Base-by-base conservation (phyloP, 2,113 vertebrate genomes). In the Apodemus sylvaticus region DNA sequence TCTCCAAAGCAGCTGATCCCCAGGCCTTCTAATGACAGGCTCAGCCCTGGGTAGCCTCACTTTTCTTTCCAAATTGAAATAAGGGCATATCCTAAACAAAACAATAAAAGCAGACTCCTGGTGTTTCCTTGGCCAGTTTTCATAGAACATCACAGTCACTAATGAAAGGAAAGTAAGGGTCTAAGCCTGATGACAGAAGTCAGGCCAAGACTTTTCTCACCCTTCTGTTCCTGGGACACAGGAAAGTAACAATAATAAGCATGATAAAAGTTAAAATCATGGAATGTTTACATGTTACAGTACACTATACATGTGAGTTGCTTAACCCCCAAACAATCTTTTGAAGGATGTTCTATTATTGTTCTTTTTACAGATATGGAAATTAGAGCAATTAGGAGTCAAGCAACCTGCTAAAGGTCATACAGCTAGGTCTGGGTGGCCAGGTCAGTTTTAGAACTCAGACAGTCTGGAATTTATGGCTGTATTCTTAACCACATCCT, bases 71-170 rank as follows among this genome's bases (percentile, higher is more conserved):
- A 51, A 78, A 96, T 90, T 94, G 74, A 95, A 93, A 64, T 92
- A 64, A 70, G 91, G 91, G 86, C 97, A 98, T 98, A 95, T 97
- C 98, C 93, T 82, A 98, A 98, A 95, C 95, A 96, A 96, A 90
- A 73, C 77, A 91, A 86, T 6, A n/a, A 93, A 93, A 91, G 60
- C 53, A 78, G 83, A 89, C 5, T 42, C 82, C 93, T 39, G n/a
- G 31, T 60, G 24, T 91, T 70, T 68, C 19, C 42, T 90, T 87
- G 89, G 87, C 89, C 95, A 34, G 48, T 86, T 96, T 92, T 79
- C 42, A 5, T 71, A 81, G 96, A 86, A 34, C 48, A 76, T 91
- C 64, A 10, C 58, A 53, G 71, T 55, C 58, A 17, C 45, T 31
- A 51, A 62, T 45, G 62, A 90, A 62, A 51, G 79, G 58, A 78